These are phyloP conservation scores for Calephelis nemesis DNA, from an alignment of 1,140 invertebrate genomes.

Conservation along the genomic window DNA sequence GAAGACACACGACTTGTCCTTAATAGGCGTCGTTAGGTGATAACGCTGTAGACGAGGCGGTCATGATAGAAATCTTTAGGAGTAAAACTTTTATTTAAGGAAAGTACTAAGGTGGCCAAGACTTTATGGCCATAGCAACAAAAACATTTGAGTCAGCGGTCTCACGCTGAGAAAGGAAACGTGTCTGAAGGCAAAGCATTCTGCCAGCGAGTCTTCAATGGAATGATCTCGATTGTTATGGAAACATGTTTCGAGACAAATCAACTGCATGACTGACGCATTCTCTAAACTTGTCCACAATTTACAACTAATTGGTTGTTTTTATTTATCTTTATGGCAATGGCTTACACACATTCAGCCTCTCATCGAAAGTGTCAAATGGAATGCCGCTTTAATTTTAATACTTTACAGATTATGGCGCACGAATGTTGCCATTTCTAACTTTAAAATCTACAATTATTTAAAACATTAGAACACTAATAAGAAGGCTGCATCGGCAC, in stretches of 20 bases:
- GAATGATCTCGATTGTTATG: constrained; percentile 3
- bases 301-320: not conserved
- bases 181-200: not conserved
- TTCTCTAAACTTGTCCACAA: not conserved
- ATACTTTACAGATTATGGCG: too few relatives aligned
- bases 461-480: too few relatives aligned
- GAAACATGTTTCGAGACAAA: constrained; percentile 4
- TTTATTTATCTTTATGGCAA: not conserved
- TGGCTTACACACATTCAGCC: too few relatives aligned
- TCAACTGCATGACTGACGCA: not conserved
- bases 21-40: too few relatives aligned
- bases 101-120: not conserved
- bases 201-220: not conserved
- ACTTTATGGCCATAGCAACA: not conserved
- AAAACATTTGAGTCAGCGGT: not conserved
- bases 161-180: constrained; percentile 3
- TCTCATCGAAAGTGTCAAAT: too few relatives aligned
- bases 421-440: too few relatives aligned
- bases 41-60: too few relatives aligned
- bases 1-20: too few relatives aligned
- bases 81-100: not conserved
- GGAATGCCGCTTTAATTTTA: too few relatives aligned
- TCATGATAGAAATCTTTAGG: too few relatives aligned
- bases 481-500: too few relatives aligned
- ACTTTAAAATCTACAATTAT: too few relatives aligned